Evolutionary conservation across 2,797 vertebrate species (phyloP), one percentile per base, ranked within the genome.

Genomic region (Clamator glandarius): DNA sequence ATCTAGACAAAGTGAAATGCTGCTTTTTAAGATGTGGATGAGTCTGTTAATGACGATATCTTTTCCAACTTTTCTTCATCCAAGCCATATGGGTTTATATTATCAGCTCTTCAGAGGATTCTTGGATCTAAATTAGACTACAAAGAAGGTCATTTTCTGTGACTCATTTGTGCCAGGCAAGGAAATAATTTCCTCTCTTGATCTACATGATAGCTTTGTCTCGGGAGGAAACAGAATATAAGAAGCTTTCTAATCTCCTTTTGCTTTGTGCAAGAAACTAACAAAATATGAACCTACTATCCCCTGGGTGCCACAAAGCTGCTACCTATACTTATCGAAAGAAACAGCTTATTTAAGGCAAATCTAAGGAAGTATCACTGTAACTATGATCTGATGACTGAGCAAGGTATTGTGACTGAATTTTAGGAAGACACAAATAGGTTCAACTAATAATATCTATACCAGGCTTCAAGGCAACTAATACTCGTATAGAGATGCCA

Each of bases 111-210:
- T 77, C 93, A 95, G 89, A 95, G 95, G 84, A 95, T 95, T 97
- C 91, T 93, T 86, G 87, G 92, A 87, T 94, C 94, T 96, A 96
- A 96, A 96, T 96, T 96, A 96, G 89, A 94, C 91, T 93, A 96
- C 84, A 91, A 94, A 95, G 88, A 94, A 95, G 94, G 96, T 96
- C 93, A 87, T 97, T 97, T 97, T 96, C 93, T 89, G 81, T 96
- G 97, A 97, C 95, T 97, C 96, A 97, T 93, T 96, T 96, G 92
- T 97, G 92, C 96, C 96, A 92, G 88, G 92, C 94, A 95, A 95
- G 86, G 91, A 97, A 95, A 97, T 96, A 1, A 93, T 96, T 97
- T 97, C 96, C 96, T 96, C 91, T 95, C 97, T 75, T 96, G 95
- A 94, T 95, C 90, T 93, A 63, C 87, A 92, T 93, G 95, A 95